A percentile compares a stretch with the other conserved stretches of the same genome.
These are phyloP conservation scores for Hybognathus amarus DNA, from an alignment of 2,797 vertebrate species.

Conservation along the genomic window DNA sequence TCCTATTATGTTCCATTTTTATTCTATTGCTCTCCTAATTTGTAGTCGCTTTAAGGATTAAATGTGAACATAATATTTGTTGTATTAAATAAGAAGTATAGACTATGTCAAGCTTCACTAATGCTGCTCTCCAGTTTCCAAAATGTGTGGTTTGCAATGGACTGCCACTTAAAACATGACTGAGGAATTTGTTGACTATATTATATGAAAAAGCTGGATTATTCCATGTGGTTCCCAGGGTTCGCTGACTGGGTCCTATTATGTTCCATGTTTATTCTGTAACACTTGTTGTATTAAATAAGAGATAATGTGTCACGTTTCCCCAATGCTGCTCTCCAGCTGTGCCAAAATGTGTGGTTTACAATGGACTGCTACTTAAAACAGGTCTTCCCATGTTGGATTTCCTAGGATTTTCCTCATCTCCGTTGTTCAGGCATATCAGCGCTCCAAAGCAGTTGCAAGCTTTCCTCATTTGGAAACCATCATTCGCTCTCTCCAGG, in stretches of 20 bases:
- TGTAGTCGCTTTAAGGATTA: too few species aligned
- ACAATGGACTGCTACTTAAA: constrained; percentile 59
- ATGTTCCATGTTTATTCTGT: constrained; percentile 6
- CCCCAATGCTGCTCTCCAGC: constrained; percentile 50
- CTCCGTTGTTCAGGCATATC: constrained; percentile 55
- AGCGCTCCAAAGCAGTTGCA: constrained; percentile 52
- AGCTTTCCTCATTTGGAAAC: constrained; percentile 47
- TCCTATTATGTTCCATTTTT: neutral
- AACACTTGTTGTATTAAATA: neutral
- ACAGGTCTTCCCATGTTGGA: constrained; percentile 54
- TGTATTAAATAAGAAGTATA: neutral
- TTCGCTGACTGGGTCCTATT: neutral
- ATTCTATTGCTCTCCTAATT: too few species aligned
- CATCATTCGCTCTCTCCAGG: constrained; percentile 48
- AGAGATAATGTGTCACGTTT: constrained; percentile 8
- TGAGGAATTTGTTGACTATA: neutral
- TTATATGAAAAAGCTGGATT: constrained; percentile 6
- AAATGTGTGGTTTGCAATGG: constrained; percentile 55
- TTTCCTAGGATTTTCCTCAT: constrained; percentile 55
- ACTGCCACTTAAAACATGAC: constrained; percentile 54
- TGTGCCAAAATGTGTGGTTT: constrained; percentile 58
- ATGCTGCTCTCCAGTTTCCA: constrained; percentile 35
- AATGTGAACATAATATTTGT: neutral
- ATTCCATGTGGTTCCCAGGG: neutral
- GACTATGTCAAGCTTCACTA: constrained; percentile 39